Conservation (phyloP, 1,140 invertebrate genomes). For the Rhopalosiphum padi region DNA sequence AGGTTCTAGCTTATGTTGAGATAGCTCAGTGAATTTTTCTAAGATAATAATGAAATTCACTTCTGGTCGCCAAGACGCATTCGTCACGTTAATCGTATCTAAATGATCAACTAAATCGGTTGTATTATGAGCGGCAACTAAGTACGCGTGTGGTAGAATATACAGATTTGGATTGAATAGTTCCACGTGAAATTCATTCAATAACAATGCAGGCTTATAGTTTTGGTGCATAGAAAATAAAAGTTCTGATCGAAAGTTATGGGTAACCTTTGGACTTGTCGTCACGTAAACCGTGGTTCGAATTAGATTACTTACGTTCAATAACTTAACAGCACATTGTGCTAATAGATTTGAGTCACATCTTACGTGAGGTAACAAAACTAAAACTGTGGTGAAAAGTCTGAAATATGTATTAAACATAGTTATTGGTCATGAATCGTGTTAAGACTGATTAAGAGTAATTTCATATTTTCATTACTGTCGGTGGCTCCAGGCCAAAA, state of each 20-base stretch:
- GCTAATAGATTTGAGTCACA: background rate
- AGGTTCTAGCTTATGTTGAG: background rate
- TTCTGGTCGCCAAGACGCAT: background rate
- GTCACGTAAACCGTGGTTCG: background rate
- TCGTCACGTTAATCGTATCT: slow-evolving; percentile 22
- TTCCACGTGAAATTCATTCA: background rate
- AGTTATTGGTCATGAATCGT: background rate
- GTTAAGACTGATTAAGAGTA: background rate
- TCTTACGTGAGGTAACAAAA: too few relatives aligned
- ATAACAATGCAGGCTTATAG: background rate
- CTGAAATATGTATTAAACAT: too few relatives aligned
- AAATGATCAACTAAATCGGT: background rate
- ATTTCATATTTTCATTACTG: slow-evolving; percentile 10
- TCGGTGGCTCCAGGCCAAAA: background rate
- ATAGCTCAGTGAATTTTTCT: background rate
- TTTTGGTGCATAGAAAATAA: background rate
- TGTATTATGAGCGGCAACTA: background rate
- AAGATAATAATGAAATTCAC: background rate
- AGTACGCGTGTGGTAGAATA: background rate
- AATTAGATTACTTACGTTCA: background rate
- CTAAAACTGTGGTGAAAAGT: background rate
- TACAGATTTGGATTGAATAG: background rate
- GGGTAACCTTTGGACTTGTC: background rate
- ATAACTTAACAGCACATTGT: background rate
- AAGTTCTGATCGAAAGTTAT: background rate